A percentile compares a stretch with the other conserved stretches of the same genome.
phyloP scores from a whole-genome alignment of 2,888 invertebrate genomes.

The Drosophila mimica region DNA sequence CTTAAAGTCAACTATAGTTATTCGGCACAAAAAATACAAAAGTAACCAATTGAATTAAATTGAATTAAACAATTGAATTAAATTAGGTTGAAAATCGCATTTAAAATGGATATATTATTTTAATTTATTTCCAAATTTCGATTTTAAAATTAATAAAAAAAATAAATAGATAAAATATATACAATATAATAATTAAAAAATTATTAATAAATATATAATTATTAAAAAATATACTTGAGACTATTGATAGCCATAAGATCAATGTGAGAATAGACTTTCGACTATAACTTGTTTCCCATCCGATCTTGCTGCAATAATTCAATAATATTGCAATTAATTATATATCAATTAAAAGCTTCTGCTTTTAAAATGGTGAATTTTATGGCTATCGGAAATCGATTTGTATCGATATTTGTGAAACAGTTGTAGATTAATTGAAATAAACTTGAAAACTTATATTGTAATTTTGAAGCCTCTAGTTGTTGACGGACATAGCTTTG shows the following conservation, averaged over 20 bases:
- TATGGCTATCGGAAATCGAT: background rate
- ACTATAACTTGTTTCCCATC: background rate
- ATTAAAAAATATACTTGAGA: background rate
- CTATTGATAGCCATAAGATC: background rate
- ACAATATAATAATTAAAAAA: background rate
- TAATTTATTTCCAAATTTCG: background rate
- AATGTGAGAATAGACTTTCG: background rate
- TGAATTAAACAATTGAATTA: background rate
- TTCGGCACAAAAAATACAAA: too few species aligned
- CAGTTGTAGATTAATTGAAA: background rate
- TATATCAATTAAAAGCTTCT: background rate
- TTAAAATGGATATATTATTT: background rate
- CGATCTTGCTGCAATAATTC: background rate
- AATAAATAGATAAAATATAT: background rate
- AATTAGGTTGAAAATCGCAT: background rate
- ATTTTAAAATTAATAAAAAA: background rate
- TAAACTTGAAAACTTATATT: background rate
- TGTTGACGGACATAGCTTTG: background rate
- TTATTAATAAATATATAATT: too few species aligned
- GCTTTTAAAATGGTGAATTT: background rate
- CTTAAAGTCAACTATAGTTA: too few species aligned
- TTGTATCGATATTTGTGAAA: background rate
- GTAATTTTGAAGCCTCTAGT: rapidly evolving
- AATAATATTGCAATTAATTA: background rate
- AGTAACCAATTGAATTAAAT: too few species aligned